Evolutionary conservation across 2,888 invertebrate species (phyloP), one percentile per base, ranked within the genome.

Genomic region (Leuctra nigra): DNA sequence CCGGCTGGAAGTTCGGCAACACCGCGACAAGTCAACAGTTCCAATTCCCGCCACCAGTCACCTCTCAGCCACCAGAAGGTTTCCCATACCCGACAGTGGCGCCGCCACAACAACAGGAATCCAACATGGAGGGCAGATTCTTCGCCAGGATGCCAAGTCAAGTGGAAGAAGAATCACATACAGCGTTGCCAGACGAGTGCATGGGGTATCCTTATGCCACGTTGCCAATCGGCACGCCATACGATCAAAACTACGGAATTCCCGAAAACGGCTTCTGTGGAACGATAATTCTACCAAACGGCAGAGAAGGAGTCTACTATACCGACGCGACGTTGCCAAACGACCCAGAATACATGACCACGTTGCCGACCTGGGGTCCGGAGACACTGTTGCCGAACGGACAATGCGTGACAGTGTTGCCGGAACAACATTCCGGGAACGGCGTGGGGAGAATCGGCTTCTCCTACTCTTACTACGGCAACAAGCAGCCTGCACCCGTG

Each of bases 221-320:
- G 18, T 23, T 46, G 46, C 46, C 20, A 18, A 20, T 6, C n/a
- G 23, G 11, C 14, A n/a, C n/a, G n/a, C n/a, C n/a, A n/a, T n/a
- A n/a, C 11, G 6, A 6, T 33, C 7, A 9, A 33, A 9, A 14
- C 13, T 38, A 38, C 16, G 38, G 38, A 14, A n/a, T 2, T 6
- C 18, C 7, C 2, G 48, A 52, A 11, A 47, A 50, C 14, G 50
- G 41, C 14, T 58, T 54, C 47, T 58, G 47, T 24, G 60, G 60
- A 11, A 60, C 55, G 11, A 57, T 59, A 7, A 57, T 48, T 2
- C 25, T 59, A 35, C 59, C 59, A 9, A 54, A 53, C 57, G 57
- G 57, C 6, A 50, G 38, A 13, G 50, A 55, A 25, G 59, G 54
- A 4, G 59, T 59, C 13, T 59, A 29, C 23, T 33, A 54, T 24